Conservation (phyloP, 2,113 vertebrate species). For the Coptodon bakossiorum region DNA sequence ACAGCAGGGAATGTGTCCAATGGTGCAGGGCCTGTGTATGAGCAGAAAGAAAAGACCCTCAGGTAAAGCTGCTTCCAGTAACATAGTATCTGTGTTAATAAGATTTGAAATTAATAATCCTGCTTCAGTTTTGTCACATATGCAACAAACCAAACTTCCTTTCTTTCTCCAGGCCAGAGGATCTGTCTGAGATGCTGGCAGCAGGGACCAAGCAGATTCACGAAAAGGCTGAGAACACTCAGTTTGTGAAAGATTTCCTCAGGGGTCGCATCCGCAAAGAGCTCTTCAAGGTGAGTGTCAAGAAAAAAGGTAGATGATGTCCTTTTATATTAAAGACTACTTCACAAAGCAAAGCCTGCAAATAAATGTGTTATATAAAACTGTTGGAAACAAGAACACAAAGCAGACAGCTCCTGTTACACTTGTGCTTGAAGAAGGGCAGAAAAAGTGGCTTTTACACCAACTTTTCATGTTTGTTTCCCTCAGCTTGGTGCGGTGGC, state of each 20-base stretch:
- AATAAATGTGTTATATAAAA: neutral
- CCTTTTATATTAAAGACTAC: neutral
- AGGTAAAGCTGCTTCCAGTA: conserved; percentile 21
- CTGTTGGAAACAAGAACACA: neutral
- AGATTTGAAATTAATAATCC: neutral
- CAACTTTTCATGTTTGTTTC: neutral
- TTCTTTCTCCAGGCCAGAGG: conserved; percentile 70
- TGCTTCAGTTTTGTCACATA: neutral
- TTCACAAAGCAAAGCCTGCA: neutral
- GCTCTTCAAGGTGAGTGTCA: conserved; percentile 84
- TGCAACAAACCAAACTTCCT: neutral
- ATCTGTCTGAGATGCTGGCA: conserved; percentile 91
- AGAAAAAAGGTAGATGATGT: neutral
- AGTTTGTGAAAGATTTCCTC: conserved; percentile 96
- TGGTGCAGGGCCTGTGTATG: conserved; percentile 32
- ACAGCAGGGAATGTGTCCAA: conserved; percentile 26
- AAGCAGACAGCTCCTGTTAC: neutral
- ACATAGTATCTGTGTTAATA: neutral
- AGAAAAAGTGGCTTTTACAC: neutral
- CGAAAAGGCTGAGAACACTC: conserved; percentile 87
- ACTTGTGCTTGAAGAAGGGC: neutral
- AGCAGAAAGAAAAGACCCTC: conserved; percentile 31
- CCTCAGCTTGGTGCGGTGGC: conserved; percentile 83
- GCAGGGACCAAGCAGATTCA: conserved; percentile 93
- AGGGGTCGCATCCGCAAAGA: conserved; percentile 85